Conservation (phyloP, 2,797 vertebrate species). For the Diplodus sargus region DNA sequence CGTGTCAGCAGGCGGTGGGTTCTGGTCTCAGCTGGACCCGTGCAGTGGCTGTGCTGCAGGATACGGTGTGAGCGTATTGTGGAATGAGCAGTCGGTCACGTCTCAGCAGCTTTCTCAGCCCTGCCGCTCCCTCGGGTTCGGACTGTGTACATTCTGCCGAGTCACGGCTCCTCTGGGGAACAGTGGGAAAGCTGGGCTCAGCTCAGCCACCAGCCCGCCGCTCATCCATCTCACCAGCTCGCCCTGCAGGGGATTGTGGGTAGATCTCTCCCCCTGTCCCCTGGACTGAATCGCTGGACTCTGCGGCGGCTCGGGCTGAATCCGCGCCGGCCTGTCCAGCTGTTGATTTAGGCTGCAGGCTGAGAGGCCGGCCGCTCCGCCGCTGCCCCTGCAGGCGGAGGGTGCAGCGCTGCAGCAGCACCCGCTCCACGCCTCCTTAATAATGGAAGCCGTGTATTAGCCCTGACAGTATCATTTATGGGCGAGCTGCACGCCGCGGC, state of each 20-base stretch:
- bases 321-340: slow-evolving; percentile 7
- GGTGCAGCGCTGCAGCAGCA: slow-evolving; percentile 47
- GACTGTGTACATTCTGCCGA: slow-evolving; percentile 51
- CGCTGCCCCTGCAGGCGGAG: background rate
- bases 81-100: slow-evolving; percentile 39
- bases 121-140: slow-evolving; percentile 37
- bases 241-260: slow-evolving; percentile 39
- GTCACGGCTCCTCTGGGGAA: slow-evolving; percentile 57
- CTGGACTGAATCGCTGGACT: background rate
- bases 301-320: background rate
- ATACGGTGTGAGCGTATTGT: slow-evolving; percentile 1
- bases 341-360: slow-evolving; percentile 35
- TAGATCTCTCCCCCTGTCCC: slow-evolving; percentile 10
- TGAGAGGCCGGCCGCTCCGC: slow-evolving; percentile 4
- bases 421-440: slow-evolving; percentile 63
- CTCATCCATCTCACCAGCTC: slow-evolving; percentile 47
- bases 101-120: slow-evolving; percentile 61
- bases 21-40: too few relatives aligned
- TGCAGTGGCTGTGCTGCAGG: background rate
- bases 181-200: slow-evolving; percentile 51
- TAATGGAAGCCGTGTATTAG: slow-evolving; percentile 76
- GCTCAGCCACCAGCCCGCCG: slow-evolving; percentile 28
- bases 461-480: slow-evolving; percentile 82
- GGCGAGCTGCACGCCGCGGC: slow-evolving; percentile 56
- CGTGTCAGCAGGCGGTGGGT: too few relatives aligned